Percentiles rank a stretch among this genome's conserved stretches.
Evolutionary conservation across 2,113 vertebrate genomes (phyloP).

Genomic region (Loxodonta africana): DNA sequence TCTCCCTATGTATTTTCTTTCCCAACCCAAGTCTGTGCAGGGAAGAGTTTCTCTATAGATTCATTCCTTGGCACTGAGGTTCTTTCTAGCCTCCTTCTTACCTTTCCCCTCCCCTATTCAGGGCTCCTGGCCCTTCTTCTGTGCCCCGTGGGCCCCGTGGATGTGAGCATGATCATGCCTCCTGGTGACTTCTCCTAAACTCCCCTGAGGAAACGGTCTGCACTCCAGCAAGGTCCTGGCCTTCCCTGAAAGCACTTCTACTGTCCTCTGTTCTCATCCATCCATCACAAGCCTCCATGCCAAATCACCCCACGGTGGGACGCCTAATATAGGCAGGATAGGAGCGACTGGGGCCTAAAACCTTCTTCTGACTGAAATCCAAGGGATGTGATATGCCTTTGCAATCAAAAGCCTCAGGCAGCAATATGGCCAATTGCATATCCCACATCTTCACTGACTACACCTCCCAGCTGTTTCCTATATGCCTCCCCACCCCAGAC

Average conservation of each 20-base stretch:
- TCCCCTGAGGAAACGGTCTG: background rate
- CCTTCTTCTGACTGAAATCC: background rate
- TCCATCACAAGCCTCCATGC: background rate
- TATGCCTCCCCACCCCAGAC: background rate
- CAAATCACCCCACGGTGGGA: background rate
- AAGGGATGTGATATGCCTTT: background rate
- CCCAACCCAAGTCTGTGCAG: background rate
- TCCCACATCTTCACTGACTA: background rate
- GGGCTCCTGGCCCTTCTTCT: background rate
- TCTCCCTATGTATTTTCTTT: background rate
- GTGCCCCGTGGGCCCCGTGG: background rate
- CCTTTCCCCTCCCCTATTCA: background rate
- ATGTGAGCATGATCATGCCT: background rate
- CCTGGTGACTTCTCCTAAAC: background rate
- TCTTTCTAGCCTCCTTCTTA: background rate
- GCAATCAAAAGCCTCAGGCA: background rate
- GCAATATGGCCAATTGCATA: background rate
- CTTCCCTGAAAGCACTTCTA: background rate
- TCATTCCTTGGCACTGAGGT: background rate
- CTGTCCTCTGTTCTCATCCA: background rate
- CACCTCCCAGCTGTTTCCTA: background rate
- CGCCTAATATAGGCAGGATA: background rate
- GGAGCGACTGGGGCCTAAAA: background rate
- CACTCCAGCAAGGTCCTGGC: background rate
- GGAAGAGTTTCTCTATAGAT: background rate